Evolutionary conservation across 2,797 vertebrate genomes (phyloP).

Genomic region (Brachymystax lenok): DNA sequence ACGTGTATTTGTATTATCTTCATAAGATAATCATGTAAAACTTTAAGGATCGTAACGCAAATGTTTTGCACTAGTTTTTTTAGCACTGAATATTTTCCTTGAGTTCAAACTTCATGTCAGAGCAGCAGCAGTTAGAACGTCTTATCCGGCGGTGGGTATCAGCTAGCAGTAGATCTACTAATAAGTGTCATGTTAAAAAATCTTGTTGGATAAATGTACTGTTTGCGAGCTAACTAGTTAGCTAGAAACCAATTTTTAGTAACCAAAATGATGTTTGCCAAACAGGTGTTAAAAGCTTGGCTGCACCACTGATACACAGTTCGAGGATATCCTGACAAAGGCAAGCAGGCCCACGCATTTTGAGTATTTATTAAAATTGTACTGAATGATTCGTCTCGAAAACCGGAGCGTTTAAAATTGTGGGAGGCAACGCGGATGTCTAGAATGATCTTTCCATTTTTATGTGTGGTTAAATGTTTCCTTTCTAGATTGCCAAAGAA

Average conservation of each 20-base stretch:
- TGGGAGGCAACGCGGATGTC: no score
- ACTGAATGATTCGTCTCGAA: no score
- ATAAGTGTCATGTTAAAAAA: not conserved
- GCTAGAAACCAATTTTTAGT: not conserved
- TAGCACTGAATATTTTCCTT: slow-evolving; percentile 83
- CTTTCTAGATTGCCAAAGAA: slow-evolving; percentile 82
- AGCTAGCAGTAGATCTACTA: not conserved
- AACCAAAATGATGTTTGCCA: slow-evolving; percentile 9
- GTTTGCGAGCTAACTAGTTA: not conserved
- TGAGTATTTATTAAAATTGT: no score
- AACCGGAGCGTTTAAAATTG: no score
- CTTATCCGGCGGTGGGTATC: slow-evolving; percentile 76
- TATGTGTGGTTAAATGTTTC: not conserved
- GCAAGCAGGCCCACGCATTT: slow-evolving; percentile 57
- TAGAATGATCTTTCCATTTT: not conserved
- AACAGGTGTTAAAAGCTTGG: slow-evolving; percentile 82
- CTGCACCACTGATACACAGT: slow-evolving; percentile 78
- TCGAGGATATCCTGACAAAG: slow-evolving; percentile 76
- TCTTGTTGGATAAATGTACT: not conserved
- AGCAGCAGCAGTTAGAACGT: slow-evolving; percentile 81
- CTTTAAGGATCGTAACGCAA: not conserved
- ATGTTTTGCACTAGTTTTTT: slow-evolving; percentile 82
- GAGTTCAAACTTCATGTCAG: slow-evolving; percentile 83
- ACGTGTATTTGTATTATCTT: not conserved
- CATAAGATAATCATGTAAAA: slow-evolving; percentile 39